These are phyloP conservation scores for Athalia rosae DNA, from an alignment of 2,888 invertebrate genomes.

Conservation along the genomic window DNA sequence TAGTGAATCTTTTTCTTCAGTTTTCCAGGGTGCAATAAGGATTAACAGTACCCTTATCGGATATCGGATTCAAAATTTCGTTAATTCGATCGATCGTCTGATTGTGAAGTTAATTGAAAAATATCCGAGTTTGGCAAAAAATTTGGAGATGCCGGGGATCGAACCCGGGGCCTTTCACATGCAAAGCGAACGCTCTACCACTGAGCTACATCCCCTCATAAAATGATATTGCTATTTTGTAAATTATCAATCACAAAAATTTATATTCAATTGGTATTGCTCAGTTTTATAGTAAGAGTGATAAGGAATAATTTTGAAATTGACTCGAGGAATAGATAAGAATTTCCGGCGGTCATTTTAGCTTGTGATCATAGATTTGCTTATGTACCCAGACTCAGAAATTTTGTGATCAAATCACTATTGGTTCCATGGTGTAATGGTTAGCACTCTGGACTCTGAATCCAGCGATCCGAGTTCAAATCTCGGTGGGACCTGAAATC, in stretches of 20 bases:
- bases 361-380: too few relatives aligned
- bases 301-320: not conserved
- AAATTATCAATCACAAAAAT: too few relatives aligned
- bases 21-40: too few relatives aligned
- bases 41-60: too few relatives aligned
- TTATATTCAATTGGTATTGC: not conserved
- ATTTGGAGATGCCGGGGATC: constrained; percentile 95
- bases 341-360: too few relatives aligned
- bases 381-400: too few relatives aligned
- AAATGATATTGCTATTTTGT: too few relatives aligned
- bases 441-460: constrained; percentile 49
- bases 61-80: too few relatives aligned
- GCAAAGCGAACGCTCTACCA: constrained; percentile 99
- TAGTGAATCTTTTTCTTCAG: too few relatives aligned
- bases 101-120: not conserved
- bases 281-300: not conserved
- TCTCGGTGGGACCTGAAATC: constrained; percentile 46
- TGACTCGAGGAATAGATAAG: too few relatives aligned
- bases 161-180: constrained; percentile 99
- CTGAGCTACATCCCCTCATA: constrained; percentile 92
- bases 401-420: not conserved
- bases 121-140: constrained; percentile 62
- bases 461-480: constrained; percentile 50
- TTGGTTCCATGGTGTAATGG: constrained; percentile 48
- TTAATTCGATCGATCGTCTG: too few relatives aligned